These are phyloP conservation scores for Phenganax stokvisi DNA, from an alignment of 92 coral and sea anemone genomes.

Conservation along the genomic window DNA sequence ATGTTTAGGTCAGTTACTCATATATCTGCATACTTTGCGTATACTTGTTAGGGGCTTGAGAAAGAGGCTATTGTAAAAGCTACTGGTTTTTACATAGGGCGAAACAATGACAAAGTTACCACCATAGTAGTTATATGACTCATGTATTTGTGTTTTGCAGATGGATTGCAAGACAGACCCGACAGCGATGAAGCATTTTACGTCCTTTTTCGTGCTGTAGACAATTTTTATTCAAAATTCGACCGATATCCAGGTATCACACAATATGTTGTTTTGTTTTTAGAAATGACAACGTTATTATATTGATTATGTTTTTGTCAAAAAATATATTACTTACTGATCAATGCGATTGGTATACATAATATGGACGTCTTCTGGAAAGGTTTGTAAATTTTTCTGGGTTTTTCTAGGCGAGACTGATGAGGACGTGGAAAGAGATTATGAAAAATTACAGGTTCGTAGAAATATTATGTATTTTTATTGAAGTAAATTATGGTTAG, in stretches of 20 bases:
- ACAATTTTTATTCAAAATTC: conserved; percentile 72
- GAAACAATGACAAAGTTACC: too few species aligned
- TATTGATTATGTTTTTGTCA: too few species aligned
- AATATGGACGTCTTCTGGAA: background rate
- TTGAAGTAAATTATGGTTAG: background rate
- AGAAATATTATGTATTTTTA: background rate
- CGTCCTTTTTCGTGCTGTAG: conserved; percentile 78
- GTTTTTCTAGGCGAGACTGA: conserved; percentile 67
- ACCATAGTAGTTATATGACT: background rate
- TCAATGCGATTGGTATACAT: background rate
- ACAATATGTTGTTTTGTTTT: background rate
- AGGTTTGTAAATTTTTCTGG: background rate
- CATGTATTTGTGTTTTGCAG: conserved; percentile 33
- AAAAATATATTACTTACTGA: too few species aligned
- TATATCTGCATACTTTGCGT: background rate
- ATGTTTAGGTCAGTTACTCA: conserved; percentile 8
- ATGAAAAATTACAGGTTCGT: conserved; percentile 83
- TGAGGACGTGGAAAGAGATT: conserved; percentile 92
- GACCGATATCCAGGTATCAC: conserved; percentile 80
- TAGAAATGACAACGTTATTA: too few species aligned
- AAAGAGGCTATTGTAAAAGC: too few species aligned
- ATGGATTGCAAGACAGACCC: conserved; percentile 68
- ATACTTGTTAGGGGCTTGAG: too few species aligned
- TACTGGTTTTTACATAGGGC: too few species aligned
- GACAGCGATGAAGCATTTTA: conserved; percentile 84